Base-by-base conservation (phyloP, 2,797 vertebrate genomes). In the Falco concolor region DNA sequence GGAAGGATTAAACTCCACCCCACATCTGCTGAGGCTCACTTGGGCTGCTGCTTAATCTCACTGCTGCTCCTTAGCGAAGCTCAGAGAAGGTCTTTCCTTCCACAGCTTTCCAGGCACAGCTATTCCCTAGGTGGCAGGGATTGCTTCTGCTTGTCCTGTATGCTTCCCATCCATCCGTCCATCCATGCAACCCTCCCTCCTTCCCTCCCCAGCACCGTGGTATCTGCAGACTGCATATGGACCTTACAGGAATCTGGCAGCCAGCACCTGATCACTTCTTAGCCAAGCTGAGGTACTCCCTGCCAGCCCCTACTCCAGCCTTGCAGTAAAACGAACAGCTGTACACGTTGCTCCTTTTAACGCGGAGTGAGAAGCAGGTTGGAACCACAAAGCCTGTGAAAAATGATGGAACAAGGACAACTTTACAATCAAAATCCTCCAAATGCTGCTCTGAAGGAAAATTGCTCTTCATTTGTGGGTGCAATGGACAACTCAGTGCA, bases 381-480 rank as follows among this genome's bases (percentile, higher is more conserved):
- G 70, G 77, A 90, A 73, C 61, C 10, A 24, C 50, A 59, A 82
- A 89, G n/a, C 38, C 64, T 82, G 79, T 89, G 59, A 78, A 94
- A 88, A 91, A 60, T 61, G 23, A 84, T 86, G 92, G 76, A 95
- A 86, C 59, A 38, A 47, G 59, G 83, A 56, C 84, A 87, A 45
- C 45, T 90, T 95, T 92, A 86, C 78, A 60, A 42, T 70, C 56
- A 77, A 73, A 96, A 59, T 44, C 57, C 52, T 93, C 79, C 79
- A 89, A 90, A 34, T 75, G 22, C 47, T 75, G 38, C 74, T 90
- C 60, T 70, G 60, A 96, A 96, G 84, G 92, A 93, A 92, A 92
- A 87, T 74, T 74, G 18, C 14, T 91, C 40, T 91, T 87, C 52
- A 74, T 83, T 89, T 92, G 63, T 0, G 1, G 40, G 36, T 77